Percentiles rank a stretch among this genome's conserved stretches.
Conservation (phyloP, 2,113 vertebrate species). For the Tachysurus fulvidraco region DNA sequence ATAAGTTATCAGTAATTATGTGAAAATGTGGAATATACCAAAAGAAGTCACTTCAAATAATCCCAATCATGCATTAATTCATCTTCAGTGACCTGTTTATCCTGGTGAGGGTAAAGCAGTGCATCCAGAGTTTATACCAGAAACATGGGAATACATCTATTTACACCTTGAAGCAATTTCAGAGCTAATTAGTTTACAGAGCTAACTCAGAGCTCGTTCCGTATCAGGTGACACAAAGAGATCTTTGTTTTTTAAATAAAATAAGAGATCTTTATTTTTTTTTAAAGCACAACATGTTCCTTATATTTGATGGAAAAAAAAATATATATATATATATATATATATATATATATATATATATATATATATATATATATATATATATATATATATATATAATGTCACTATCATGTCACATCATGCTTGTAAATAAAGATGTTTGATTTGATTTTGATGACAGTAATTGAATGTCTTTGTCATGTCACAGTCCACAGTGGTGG, state of each 20-base stretch:
- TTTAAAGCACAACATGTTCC: background rate
- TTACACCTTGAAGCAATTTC: background rate
- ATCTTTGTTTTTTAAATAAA: background rate
- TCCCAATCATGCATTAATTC: background rate
- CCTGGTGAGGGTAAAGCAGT: background rate
- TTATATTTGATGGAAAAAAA: background rate
- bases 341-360: no score
- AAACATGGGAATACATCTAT: background rate
- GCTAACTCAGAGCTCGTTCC: background rate
- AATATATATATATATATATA: no score
- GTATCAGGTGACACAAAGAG: background rate
- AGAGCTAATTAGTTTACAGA: background rate
- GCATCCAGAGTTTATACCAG: background rate
- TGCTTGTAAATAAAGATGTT: no score
- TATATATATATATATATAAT: no score
- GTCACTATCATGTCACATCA: no score
- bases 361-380: no score
- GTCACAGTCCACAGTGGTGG: no score
- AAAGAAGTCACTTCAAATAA: background rate
- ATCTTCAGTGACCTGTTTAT: background rate
- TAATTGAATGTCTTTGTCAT: no score
- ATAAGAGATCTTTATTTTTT: background rate
- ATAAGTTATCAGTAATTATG: no score
- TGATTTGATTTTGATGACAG: no score
- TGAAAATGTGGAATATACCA: background rate